These are phyloP conservation scores for Ailurus styani DNA, from an alignment of 2,113 vertebrate species.

Conservation along the genomic window DNA sequence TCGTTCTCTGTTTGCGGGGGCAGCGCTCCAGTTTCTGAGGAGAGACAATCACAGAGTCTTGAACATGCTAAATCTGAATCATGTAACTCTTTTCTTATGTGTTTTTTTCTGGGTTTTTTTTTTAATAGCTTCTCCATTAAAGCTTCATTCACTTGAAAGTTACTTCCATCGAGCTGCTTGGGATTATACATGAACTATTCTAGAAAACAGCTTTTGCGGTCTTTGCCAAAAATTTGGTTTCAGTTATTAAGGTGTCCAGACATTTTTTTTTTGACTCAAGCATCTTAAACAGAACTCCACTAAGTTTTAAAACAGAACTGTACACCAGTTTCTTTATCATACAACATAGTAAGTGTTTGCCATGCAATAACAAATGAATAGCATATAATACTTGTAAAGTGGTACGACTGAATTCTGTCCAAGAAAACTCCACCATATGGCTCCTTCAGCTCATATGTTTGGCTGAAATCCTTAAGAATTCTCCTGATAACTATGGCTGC, in stretches of 20 bases:
- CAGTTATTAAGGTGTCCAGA: slow-evolving; percentile 31
- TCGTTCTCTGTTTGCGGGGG: neutral
- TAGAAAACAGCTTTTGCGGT: neutral
- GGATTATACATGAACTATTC: neutral
- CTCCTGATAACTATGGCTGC: slow-evolving; percentile 32
- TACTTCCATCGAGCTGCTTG: neutral
- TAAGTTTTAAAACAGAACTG: slow-evolving; percentile 38
- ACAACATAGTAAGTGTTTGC: neutral
- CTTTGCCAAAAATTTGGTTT: slow-evolving; percentile 34
- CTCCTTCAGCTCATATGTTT: neutral
- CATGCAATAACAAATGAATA: neutral
- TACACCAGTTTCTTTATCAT: neutral
- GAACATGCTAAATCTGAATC: neutral
- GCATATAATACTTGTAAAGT: neutral
- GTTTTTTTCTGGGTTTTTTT: neutral
- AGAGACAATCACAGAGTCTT: neutral
- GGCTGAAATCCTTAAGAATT: slow-evolving; percentile 27
- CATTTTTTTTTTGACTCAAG: slow-evolving; percentile 21
- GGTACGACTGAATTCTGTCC: neutral
- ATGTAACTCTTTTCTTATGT: neutral
- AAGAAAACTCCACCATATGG: slow-evolving; percentile 31
- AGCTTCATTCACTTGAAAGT: slow-evolving; percentile 20
- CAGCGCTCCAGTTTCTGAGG: neutral
- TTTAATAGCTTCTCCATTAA: neutral
- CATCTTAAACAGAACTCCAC: slow-evolving; percentile 35